Percentiles rank a stretch among this genome's conserved stretches.
These are phyloP conservation scores for Hypanus sabinus DNA, from an alignment of 2,113 vertebrate genomes.

Conservation along the genomic window DNA sequence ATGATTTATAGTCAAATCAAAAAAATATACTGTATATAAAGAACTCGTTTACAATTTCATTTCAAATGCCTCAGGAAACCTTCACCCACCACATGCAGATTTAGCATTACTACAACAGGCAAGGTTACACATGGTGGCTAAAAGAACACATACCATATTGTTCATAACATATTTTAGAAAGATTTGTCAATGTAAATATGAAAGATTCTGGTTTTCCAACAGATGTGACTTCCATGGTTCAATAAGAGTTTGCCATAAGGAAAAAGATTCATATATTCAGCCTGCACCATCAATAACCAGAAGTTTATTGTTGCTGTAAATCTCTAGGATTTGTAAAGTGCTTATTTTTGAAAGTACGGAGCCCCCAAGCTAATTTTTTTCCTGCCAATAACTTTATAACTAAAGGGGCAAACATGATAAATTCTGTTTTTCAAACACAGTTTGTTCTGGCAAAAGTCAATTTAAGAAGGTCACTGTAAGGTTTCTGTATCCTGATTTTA, in stretches of 20 bases:
- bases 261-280: constrained; percentile 6
- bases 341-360: background rate
- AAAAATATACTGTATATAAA: background rate
- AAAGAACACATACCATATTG: constrained; percentile 3
- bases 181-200: background rate
- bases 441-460: background rate
- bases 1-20: background rate
- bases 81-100: background rate
- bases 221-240: background rate
- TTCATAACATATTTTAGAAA: background rate
- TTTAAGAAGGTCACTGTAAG: background rate
- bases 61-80: background rate
- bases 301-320: constrained; percentile 26
- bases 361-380: background rate
- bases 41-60: background rate
- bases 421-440: background rate
- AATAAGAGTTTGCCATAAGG: background rate
- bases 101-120: too few relatives aligned
- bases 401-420: background rate
- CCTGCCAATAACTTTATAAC: constrained; percentile 16
- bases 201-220: background rate
- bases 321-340: constrained; percentile 8
- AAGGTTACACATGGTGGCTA: background rate
- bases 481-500: background rate
- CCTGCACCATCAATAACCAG: background rate